Conservation (phyloP, 2,113 vertebrate genomes). For the Neogale vison region DNA sequence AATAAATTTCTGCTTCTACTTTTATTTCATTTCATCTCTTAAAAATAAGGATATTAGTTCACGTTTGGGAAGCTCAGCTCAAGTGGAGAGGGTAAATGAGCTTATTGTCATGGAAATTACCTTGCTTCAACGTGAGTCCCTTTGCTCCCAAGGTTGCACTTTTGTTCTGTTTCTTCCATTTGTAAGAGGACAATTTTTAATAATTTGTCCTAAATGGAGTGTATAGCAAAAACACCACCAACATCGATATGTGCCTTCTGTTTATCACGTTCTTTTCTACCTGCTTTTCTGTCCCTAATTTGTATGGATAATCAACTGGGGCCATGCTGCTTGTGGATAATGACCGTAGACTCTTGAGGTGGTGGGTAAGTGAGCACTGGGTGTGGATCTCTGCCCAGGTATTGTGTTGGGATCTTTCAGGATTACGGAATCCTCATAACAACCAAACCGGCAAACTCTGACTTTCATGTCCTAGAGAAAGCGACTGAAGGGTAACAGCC, state of each 20-base stretch:
- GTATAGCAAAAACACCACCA: neutral
- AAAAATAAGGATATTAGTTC: slow-evolving; percentile 17
- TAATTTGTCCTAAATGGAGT: neutral
- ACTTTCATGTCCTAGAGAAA: neutral
- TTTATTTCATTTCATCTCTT: slow-evolving; percentile 61
- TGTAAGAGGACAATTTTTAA: slow-evolving; percentile 8
- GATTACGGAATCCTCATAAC: neutral
- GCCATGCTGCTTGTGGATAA: neutral
- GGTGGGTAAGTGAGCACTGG: neutral
- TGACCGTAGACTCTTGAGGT: neutral
- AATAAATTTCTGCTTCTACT: slow-evolving; percentile 38
- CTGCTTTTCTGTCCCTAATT: neutral
- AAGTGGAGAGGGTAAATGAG: slow-evolving; percentile 59
- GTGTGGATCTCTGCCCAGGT: neutral
- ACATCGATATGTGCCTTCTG: neutral
- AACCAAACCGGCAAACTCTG: neutral
- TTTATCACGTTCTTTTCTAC: neutral
- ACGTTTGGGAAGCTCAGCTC: slow-evolving; percentile 69
- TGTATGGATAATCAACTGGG: neutral
- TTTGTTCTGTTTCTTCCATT: neutral
- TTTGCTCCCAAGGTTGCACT: slow-evolving; percentile 69
- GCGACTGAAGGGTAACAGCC: neutral
- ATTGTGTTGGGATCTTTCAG: neutral
- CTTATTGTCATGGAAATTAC: slow-evolving; percentile 73
- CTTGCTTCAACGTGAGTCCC: slow-evolving; percentile 21